Evolutionary conservation across 2,113 vertebrate species (phyloP).

Genomic region (Tetraodon nigroviridis): DNA sequence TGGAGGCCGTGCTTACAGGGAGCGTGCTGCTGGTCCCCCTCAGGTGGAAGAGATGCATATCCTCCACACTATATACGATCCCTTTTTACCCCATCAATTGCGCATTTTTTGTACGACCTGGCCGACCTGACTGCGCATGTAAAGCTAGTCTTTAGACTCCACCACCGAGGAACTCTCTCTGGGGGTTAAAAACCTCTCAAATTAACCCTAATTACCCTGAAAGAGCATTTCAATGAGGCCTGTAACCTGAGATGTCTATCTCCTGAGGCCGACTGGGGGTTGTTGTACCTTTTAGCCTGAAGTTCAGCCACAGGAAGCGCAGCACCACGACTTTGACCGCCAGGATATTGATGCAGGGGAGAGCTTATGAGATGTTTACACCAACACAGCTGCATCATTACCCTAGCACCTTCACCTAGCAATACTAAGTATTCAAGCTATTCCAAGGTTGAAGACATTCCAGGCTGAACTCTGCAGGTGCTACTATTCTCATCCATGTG

Average conservation of each 20-base stretch:
- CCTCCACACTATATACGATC: too few species aligned
- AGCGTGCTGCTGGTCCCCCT: constrained; percentile 27
- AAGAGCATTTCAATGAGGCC: constrained; percentile 60
- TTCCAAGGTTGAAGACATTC: not conserved
- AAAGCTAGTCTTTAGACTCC: constrained; percentile 38
- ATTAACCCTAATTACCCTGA: constrained; percentile 77
- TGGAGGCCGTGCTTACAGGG: constrained; percentile 33
- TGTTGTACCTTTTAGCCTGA: constrained; percentile 66
- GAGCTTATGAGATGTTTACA: not conserved
- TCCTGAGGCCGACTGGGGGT: constrained; percentile 40
- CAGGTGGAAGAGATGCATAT: constrained; percentile 10
- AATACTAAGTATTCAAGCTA: not conserved
- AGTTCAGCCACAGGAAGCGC: constrained; percentile 68
- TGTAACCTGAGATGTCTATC: constrained; percentile 70
- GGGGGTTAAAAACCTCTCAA: constrained; percentile 68
- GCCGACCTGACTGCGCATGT: not conserved
- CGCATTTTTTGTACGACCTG: not conserved
- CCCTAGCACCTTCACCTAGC: not conserved
- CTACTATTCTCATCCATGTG: constrained; percentile 5
- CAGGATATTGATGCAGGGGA: constrained; percentile 40
- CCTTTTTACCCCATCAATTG: too few species aligned
- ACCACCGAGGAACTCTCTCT: constrained; percentile 38
- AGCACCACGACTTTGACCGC: constrained; percentile 55
- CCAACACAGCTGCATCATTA: not conserved
- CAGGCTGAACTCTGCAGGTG: not conserved